A percentile compares a stretch with the other conserved stretches of the same genome.
phyloP scores from a whole-genome alignment of 2,797 vertebrate genomes.

The Hydrolagus colliei region DNA sequence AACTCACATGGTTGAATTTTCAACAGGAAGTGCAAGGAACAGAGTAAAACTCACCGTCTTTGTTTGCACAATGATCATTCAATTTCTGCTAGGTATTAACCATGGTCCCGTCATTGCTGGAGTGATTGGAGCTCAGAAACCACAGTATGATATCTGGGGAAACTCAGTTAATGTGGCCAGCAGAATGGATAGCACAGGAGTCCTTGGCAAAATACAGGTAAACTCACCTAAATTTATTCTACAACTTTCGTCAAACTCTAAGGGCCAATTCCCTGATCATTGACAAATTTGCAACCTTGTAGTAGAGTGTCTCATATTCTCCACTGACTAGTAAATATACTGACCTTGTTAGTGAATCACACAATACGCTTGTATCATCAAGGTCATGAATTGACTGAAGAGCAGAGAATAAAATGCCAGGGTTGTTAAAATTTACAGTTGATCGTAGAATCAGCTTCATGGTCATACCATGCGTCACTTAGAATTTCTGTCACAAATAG shows the following conservation, averaged over 20 bases:
- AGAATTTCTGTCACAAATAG: neutral
- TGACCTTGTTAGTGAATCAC: no score
- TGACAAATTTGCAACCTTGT: no score
- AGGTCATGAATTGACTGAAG: no score
- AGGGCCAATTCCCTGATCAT: neutral
- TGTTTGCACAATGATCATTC: slow-evolving; percentile 21
- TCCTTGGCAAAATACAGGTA: slow-evolving; percentile 94
- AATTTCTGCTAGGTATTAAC: slow-evolving; percentile 74
- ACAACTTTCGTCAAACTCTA: neutral
- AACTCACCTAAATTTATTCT: neutral
- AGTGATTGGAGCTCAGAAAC: slow-evolving; percentile 95
- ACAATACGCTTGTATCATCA: no score
- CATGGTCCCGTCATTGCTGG: slow-evolving; percentile 92
- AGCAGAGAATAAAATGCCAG: no score
- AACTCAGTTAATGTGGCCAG: slow-evolving; percentile 96
- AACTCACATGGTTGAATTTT: no score
- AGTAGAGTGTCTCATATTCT: no score
- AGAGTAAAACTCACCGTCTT: neutral
- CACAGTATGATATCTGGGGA: slow-evolving; percentile 96
- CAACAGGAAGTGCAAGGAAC: no score
- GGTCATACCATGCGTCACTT: neutral
- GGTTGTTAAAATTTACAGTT: no score
- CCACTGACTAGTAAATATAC: no score
- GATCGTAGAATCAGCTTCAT: neutral
- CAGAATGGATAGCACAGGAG: slow-evolving; percentile 92